phyloP scores from a whole-genome alignment of 2,888 invertebrate species.

The Apocheima hispidaria region DNA sequence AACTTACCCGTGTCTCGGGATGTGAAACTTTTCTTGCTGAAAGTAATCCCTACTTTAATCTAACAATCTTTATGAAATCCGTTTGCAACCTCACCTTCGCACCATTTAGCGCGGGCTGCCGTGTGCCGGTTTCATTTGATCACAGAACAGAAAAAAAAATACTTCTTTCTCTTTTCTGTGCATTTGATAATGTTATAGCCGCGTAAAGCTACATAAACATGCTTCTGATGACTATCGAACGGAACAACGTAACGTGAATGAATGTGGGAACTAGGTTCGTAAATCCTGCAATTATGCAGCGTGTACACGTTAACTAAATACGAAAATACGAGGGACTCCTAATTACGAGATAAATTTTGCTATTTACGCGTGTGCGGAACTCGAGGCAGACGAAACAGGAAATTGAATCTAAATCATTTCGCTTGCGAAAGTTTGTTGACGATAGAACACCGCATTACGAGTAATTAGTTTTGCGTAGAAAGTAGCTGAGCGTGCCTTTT shows the following conservation, averaged over 20 bases:
- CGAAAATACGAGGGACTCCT: conserved; percentile 54
- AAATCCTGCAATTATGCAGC: conserved; percentile 48
- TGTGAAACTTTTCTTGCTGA: conserved; percentile 72
- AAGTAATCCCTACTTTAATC: conserved; percentile 70
- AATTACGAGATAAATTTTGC: conserved; percentile 56
- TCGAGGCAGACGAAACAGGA: conserved; percentile 46
- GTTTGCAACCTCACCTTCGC: conserved; percentile 51
- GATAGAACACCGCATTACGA: conserved; percentile 33
- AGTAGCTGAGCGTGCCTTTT: conserved; percentile 25
- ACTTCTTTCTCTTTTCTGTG: too few species aligned
- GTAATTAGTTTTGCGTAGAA: conserved; percentile 30
- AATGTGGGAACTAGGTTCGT: conserved; percentile 43
- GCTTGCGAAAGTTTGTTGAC: conserved; percentile 41
- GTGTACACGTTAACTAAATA: conserved; percentile 52
- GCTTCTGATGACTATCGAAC: conserved; percentile 37
- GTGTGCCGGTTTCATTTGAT: conserved; percentile 35
- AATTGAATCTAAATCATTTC: conserved; percentile 57
- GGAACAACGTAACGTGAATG: conserved; percentile 43
- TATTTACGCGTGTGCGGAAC: conserved; percentile 42
- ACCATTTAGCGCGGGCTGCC: conserved; percentile 4
- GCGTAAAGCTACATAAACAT: conserved; percentile 30
- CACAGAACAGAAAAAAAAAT: too few species aligned
- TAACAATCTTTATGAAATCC: conserved; percentile 66
- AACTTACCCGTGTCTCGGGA: conserved; percentile 71
- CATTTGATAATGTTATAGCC: too few species aligned